These are phyloP conservation scores for Pemphredon lugubris DNA, from an alignment of 2,888 invertebrate species.

Conservation along the genomic window DNA sequence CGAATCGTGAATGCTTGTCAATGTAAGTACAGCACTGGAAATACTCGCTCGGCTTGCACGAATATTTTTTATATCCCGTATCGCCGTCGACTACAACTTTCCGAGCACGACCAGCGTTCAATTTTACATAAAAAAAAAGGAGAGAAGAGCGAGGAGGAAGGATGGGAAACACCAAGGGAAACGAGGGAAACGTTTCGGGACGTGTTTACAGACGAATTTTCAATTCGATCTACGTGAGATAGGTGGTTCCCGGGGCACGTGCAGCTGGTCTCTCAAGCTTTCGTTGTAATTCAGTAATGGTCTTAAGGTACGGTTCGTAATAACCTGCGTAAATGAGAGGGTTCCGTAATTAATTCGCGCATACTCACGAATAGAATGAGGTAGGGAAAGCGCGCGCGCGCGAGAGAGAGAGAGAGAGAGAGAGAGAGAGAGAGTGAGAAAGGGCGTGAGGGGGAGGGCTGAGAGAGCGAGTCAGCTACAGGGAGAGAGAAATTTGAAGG, in stretches of 20 bases:
- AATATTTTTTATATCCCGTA: too few species aligned
- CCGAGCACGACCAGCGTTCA: too few species aligned
- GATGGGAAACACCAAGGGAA: background rate
- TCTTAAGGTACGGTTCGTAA: conserved; percentile 61
- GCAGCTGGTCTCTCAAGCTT: conserved; percentile 22
- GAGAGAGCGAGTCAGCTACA: background rate
- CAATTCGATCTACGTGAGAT: conserved; percentile 31
- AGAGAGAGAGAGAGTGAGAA: background rate
- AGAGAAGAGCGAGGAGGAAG: background rate
- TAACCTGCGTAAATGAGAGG: conserved; percentile 64
- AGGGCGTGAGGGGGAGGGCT: background rate
- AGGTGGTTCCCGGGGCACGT: conserved; percentile 25
- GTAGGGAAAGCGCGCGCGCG: too few species aligned
- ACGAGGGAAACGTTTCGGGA: conserved; percentile 1
- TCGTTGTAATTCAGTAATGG: conserved; percentile 61
- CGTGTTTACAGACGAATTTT: conserved; percentile 50
- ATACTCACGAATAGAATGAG: conserved; percentile 42
- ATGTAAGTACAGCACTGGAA: too few species aligned
- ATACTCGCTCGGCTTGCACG: too few species aligned
- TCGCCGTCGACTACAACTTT: too few species aligned
- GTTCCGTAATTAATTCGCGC: conserved; percentile 61
- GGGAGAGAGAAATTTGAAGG: background rate
- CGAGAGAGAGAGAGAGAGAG: conserved; percentile 11
- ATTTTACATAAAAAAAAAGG: background rate
- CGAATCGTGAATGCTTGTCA: too few species aligned